A percentile compares a stretch with the other conserved stretches of the same genome.
Conservation (phyloP, 2,888 invertebrate genomes). For the Myopa tessellatipennis region DNA sequence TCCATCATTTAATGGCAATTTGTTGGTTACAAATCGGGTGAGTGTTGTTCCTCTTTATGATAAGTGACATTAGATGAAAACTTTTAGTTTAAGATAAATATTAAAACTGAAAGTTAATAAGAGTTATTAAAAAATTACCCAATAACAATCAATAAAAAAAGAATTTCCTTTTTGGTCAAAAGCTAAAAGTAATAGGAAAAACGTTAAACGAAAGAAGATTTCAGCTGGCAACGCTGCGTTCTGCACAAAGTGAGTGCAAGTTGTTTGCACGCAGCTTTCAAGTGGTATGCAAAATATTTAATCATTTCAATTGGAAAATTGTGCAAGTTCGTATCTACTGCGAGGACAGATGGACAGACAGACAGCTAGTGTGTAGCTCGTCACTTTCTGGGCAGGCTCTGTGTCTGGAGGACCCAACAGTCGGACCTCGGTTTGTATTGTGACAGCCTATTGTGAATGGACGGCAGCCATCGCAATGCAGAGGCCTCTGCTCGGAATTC, state of each 20-base stretch:
- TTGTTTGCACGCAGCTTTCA: conserved; percentile 65
- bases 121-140: background rate
- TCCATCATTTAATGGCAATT: no score
- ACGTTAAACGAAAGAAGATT: conserved; percentile 40
- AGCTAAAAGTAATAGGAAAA: no score
- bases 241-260: conserved; percentile 29
- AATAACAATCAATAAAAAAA: background rate
- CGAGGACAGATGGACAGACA: conserved; percentile 12
- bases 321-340: conserved; percentile 57
- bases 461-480: background rate
- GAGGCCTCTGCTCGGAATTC: conserved; percentile 7
- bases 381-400: background rate
- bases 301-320: conserved; percentile 67
- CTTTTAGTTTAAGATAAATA: no score
- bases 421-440: background rate
- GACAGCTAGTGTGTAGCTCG: background rate
- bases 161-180: no score
- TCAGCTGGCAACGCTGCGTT: conserved; percentile 55
- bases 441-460: background rate
- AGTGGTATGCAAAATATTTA: conserved; percentile 66
- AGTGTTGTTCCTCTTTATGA: no score
- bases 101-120: no score
- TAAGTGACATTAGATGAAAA: no score
- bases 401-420: no score
- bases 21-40: no score